Base-by-base conservation (phyloP, 2,888 invertebrate species). In the Cheilosia impressa region DNA sequence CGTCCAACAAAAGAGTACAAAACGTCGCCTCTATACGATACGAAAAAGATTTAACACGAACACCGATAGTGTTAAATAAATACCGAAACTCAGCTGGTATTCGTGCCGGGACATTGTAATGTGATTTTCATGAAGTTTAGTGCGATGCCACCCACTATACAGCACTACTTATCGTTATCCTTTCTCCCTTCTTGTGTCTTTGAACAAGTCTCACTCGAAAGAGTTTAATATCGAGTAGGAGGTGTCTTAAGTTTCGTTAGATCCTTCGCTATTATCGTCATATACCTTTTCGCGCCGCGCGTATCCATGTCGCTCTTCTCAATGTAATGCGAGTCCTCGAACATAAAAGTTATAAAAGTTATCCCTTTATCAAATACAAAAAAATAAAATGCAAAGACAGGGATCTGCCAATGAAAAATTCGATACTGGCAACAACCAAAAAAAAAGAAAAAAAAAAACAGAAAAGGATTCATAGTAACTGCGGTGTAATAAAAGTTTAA, bases 401-500 rank as follows among this genome's bases (percentile, higher is more conserved):
- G 60, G 53, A 73, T 73, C 79, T 60, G 53, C 52, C 19, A 47
- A 69, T 38, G 55, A 19, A 75, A 76, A 76, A 55, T 65, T 17
- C 24, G 58, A 27, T 38, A 71, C 63, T 65, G 34, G 38, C 38
- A 62, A 41, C 5, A 68, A 66, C 43, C 13, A 57, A n/a, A 52
- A 58, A 57, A 27, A 17, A 63, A 27, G 19, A 68, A 45, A 27
- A 82, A 57, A 27, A 17, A 63, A 27, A 7, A 27, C 27, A 68
- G 24, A 27, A 82, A 82, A 83, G 83, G 78, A 83, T 78, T 83
- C 78, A 83, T 58, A 83, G 83, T 83, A 83, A 78, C 83, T 83
- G 83, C 68, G 83, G 83, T 83, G 83, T 83, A 83, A 78, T 83
- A 83, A 83, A 83, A 83, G 83, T 83, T 83, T 83, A 63, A 83